Evolutionary conservation across 1,140 invertebrate genomes (phyloP), one percentile per base, ranked within the genome.

Genomic region (Calliopsis andreniformis): DNA sequence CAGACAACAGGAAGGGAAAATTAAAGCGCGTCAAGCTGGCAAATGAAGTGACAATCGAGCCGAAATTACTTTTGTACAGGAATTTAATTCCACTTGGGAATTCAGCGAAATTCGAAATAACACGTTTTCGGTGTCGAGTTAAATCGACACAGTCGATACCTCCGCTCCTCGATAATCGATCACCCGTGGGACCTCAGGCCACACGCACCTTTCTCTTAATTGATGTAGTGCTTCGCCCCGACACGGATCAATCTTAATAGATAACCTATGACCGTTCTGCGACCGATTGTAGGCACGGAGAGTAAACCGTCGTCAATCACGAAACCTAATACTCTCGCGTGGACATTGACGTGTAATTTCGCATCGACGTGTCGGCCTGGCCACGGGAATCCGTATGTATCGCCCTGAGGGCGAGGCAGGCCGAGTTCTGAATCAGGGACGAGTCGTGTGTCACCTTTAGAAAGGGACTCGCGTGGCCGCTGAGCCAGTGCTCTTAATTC

Each of bases 261-360:
- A 75, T 83, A 79, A 83, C 43, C 62, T 62, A 71, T 63, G 76
- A 55, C 68, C 56, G 43, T 76, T 79, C 76, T 45, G 58, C 78
- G 64, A 75, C 42, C 66, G 59, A 83, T 83, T 68, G 35, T 62
- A 67, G 59, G 20, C 35, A 32, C 53, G 47, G 53, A 43, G 67
- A 43, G 67, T 70, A 76, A 73, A 64, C 70, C 82, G 35, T 83
- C 81, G 81, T 83, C 81, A 83, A 83, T 83, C 81, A 83, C 72
- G 45, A 64, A 79, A 78, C 70, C 71, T 83, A 82, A 83, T 83
- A 83, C 64, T 45, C 76, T 23, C 32, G 23, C 66, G 64, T 51
- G 68, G 80, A 79, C 81, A 83, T 82, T 83, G 81, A 83, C 81
- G 56, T 79, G 76, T 82, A 79, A 83, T 83, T 82, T 83, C 81